Conservation (phyloP, 2,888 invertebrate species). For the Protonemura montana region DNA sequence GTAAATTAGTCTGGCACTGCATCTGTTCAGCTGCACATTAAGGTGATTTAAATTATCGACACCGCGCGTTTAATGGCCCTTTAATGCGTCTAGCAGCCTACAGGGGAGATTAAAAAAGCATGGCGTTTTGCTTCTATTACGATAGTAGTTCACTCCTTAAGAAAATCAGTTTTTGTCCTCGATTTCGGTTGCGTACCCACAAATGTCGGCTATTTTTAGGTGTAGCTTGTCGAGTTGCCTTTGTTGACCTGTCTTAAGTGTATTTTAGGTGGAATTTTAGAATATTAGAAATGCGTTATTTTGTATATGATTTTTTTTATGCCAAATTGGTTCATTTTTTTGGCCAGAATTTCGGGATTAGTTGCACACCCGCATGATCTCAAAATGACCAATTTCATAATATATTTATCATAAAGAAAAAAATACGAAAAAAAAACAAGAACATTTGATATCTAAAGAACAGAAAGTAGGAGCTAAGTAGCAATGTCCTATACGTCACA, state of each 20-base stretch:
- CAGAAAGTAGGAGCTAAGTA: too few species aligned
- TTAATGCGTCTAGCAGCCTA: not conserved
- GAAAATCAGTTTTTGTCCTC: not conserved
- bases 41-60: not conserved
- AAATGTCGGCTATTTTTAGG: not conserved
- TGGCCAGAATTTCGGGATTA: too few species aligned
- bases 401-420: too few species aligned
- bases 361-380: too few species aligned
- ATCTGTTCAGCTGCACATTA: not conserved
- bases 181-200: not conserved
- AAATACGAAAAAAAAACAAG: too few species aligned
- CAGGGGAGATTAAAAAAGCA: not conserved
- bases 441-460: too few species aligned
- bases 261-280: not conserved
- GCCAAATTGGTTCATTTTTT: too few species aligned
- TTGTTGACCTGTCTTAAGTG: not conserved
- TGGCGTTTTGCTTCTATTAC: not conserved
- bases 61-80: not conserved
- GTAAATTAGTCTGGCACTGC: not conserved
- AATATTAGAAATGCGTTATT: not conserved
- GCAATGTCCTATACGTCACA: not conserved
- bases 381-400: too few species aligned
- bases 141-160: not conserved
- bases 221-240: not conserved
- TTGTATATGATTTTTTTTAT: too few species aligned